Conservation (phyloP, 2,113 vertebrate genomes). For the Thermophis baileyi region DNA sequence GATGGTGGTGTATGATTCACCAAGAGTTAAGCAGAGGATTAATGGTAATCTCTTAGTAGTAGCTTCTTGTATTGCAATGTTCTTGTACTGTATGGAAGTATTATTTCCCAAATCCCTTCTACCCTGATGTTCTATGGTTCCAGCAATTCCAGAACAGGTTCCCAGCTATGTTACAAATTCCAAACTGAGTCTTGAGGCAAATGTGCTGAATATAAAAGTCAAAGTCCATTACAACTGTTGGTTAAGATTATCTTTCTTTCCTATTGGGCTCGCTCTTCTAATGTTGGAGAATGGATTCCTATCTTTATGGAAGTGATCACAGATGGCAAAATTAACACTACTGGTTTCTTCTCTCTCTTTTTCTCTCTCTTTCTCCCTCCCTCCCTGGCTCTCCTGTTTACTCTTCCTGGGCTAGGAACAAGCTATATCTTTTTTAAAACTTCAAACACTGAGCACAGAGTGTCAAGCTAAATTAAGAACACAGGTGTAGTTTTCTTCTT, state of each 20-base stretch:
- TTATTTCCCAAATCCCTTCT: neutral
- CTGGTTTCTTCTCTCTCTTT: neutral
- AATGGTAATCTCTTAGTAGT: neutral
- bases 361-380: neutral
- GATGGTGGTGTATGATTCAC: neutral
- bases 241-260: neutral
- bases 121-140: neutral
- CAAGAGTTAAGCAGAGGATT: neutral
- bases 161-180: neutral
- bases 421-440: neutral
- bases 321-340: neutral
- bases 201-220: neutral
- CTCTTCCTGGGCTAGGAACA: neutral
- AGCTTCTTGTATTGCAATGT: neutral
- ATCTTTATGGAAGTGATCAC: neutral
- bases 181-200: neutral
- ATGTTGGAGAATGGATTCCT: neutral
- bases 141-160: neutral
- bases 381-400: neutral
- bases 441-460: neutral
- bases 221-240: neutral
- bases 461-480: neutral
- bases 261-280: neutral
- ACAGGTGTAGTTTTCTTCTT: neutral
- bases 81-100: neutral